Base-by-base conservation (phyloP, 2,888 invertebrate genomes). In the Gasteruption jaculator region DNA sequence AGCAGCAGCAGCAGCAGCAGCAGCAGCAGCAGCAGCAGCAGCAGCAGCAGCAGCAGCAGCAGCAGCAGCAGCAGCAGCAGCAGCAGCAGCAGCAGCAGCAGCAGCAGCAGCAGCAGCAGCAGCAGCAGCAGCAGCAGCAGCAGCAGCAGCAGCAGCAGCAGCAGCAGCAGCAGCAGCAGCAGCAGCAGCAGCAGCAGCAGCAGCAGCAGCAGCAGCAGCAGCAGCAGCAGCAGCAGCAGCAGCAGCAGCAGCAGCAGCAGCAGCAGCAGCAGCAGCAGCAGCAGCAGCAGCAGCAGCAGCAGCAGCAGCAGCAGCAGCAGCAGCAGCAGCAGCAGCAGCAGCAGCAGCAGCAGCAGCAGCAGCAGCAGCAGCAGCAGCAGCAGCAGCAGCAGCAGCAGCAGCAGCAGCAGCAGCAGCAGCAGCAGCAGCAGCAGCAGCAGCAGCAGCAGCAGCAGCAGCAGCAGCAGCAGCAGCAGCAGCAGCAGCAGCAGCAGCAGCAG, bases 1-100 rank as follows among this genome's bases (percentile, higher is more conserved):
- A 24, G 24, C 24, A 24, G 24, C 24, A n/a, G 24, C 24, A 24
- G 24, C 24, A 24, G 24, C 24, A n/a, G 24, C 24, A 24, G 24
- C 24, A 24, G 24, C 24, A 24, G 24, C 24, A 24, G 24, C 24
- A 24, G 24, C 24, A 24, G 24, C 24, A 24, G 24, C 24, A 24
- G 24, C 24, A n/a, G 24, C 24, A 24, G 24, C 24, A 24, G 24
- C 24, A 24, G 24, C 24, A 24, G 24, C 24, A 24, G 24, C 24
- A 24, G 24, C 24, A 24, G 24, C 24, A n/a, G 24, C 24, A 24
- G 24, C 24, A n/a, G 24, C 24, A 24, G 24, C 24, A 24, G 24
- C 24, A 24, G 24, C 24, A n/a, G 24, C 24, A 24, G 24, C 24
- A n/a, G 24, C 24, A 24, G 24, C 24, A 24, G 24, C 24, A 24